phyloP scores from a whole-genome alignment of 2,113 vertebrate species.

The Passerina amoena region DNA sequence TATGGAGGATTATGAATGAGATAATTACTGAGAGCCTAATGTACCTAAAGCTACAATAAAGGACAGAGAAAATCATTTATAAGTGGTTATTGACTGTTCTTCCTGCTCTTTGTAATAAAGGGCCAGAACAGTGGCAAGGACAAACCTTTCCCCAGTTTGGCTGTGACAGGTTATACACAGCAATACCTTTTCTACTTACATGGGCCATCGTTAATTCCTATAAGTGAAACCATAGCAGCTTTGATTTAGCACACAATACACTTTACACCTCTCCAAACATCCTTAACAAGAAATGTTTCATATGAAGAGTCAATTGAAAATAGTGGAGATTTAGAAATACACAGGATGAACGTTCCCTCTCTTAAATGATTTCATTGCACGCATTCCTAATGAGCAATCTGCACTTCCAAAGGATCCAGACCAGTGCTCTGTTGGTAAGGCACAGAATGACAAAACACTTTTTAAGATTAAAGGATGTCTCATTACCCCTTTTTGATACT shows the following conservation, averaged over 20 bases:
- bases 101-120: slow-evolving; percentile 38
- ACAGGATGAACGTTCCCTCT: neutral
- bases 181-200: neutral
- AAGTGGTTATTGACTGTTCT: slow-evolving; percentile 64
- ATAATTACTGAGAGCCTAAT: slow-evolving; percentile 67
- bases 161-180: neutral
- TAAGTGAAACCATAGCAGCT: neutral
- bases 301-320: neutral
- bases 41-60: slow-evolving; percentile 62
- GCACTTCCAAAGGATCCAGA: neutral
- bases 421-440: neutral
- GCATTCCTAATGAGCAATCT: neutral
- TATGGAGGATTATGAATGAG: slow-evolving; percentile 70
- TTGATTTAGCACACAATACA: neutral
- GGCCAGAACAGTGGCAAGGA: slow-evolving; percentile 31
- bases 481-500: neutral
- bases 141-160: neutral
- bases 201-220: neutral
- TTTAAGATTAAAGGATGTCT: neutral
- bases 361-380: neutral
- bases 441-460: neutral
- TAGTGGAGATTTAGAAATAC: neutral
- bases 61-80: slow-evolving; percentile 51
- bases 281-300: neutral
- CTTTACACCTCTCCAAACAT: neutral